A percentile compares a stretch with the other conserved stretches of the same genome.
Conservation (phyloP, 2,797 vertebrate genomes). For the Melanogrammus aeglefinus region DNA sequence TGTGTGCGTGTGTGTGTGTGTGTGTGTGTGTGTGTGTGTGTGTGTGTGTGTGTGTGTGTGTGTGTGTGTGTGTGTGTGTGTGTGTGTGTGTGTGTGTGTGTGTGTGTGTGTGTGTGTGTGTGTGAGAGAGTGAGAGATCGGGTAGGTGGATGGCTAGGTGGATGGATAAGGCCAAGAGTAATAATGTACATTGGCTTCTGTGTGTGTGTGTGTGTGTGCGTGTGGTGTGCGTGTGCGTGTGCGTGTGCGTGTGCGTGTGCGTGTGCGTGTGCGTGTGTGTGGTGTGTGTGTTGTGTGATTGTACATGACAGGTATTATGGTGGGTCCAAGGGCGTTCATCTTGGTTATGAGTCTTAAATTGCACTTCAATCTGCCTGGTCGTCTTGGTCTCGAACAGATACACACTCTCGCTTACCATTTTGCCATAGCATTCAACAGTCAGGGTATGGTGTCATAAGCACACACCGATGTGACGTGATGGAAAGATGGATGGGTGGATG, state of each 20-base stretch:
- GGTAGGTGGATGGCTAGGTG: too few relatives aligned
- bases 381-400: conserved; percentile 8
- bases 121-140: too few relatives aligned
- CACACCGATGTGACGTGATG: neutral
- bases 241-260: conserved; percentile 16
- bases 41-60: too few relatives aligned
- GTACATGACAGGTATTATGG: neutral
- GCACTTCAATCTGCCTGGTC: conserved; percentile 37
- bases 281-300: conserved; percentile 18
- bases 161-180: too few relatives aligned
- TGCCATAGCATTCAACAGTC: conserved; percentile 3
- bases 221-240: neutral
- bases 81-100: too few relatives aligned
- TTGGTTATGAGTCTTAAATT: conserved; percentile 43
- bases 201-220: neutral
- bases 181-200: neutral
- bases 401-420: conserved; percentile 1
- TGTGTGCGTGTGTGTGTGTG: too few relatives aligned
- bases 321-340: conserved; percentile 36
- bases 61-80: too few relatives aligned
- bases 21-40: too few relatives aligned
- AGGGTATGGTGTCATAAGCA: neutral
- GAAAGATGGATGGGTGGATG: neutral
- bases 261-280: conserved; percentile 9
- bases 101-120: too few relatives aligned